Evolutionary conservation across 1,140 invertebrate genomes (phyloP).

Genomic region (Saccostrea echinata): DNA sequence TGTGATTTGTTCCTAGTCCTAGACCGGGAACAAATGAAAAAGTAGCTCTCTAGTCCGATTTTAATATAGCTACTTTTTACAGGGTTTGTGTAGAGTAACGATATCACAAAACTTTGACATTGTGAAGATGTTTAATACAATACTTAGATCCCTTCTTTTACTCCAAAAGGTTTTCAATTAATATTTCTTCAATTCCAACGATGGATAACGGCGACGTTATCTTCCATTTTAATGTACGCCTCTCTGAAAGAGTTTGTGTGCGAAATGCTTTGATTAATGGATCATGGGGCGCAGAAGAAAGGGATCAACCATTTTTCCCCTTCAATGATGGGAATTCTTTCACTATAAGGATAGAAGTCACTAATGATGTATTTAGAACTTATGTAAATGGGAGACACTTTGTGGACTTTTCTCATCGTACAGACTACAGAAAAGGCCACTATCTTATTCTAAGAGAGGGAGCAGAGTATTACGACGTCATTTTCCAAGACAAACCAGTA

Average conservation of each 20-base stretch:
- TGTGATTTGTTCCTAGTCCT: too few relatives aligned
- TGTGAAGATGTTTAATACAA: too few relatives aligned
- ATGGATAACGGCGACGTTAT: constrained; percentile 87
- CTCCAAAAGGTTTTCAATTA: constrained; percentile 83
- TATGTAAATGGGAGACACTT: constrained; percentile 64
- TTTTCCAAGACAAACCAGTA: constrained; percentile 64
- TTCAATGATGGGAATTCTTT: constrained; percentile 85
- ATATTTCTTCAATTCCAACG: constrained; percentile 83
- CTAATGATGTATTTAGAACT: constrained; percentile 83
- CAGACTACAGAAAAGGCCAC: constrained; percentile 48
- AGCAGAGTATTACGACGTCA: constrained; percentile 65
- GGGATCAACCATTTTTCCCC: constrained; percentile 83
- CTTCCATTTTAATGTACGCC: constrained; percentile 87
- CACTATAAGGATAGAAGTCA: constrained; percentile 87
- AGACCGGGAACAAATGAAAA: too few relatives aligned
- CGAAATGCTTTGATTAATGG: constrained; percentile 85
- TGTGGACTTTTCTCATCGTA: constrained; percentile 61
- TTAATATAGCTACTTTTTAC: too few relatives aligned
- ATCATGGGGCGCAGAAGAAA: constrained; percentile 87
- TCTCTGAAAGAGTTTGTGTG: constrained; percentile 83
- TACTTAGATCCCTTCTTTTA: neutral
- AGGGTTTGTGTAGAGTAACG: too few relatives aligned
- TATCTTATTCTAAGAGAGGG: constrained; percentile 60
- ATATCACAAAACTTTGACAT: too few relatives aligned
- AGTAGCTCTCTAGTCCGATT: too few relatives aligned